Conservation (phyloP, 53 echinoderm and acorn worm species). For the Temnopleurus reevesii region DNA sequence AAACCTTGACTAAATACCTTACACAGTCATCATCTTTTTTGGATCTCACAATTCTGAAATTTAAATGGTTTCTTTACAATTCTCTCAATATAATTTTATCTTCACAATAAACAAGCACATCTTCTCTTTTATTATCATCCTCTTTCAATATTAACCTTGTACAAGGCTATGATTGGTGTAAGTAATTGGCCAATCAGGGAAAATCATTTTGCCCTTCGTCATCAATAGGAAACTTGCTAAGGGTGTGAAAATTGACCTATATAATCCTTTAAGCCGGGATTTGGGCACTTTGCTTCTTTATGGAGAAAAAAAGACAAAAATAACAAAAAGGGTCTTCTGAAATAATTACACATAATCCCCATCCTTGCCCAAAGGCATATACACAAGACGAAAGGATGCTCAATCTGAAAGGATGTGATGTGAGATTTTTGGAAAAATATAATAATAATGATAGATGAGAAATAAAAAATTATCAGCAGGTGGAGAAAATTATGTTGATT, state of each 20-base stretch:
- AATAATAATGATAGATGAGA: no score
- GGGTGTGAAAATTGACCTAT: neutral
- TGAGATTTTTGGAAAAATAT: no score
- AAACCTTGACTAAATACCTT: neutral
- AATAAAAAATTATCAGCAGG: neutral
- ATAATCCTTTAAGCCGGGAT: neutral
- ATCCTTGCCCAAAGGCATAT: neutral
- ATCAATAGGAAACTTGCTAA: neutral
- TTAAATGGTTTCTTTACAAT: neutral
- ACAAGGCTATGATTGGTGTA: neutral
- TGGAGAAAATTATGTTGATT: neutral
- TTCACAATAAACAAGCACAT: neutral
- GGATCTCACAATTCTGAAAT: neutral
- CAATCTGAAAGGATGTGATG: no score
- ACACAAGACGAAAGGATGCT: neutral
- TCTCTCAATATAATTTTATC: neutral
- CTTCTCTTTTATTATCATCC: neutral
- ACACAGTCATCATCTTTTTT: neutral
- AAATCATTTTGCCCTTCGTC: neutral
- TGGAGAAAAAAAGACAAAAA: neutral
- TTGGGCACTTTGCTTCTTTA: neutral
- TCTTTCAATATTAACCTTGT: neutral
- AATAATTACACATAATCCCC: no score
- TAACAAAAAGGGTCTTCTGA: neutral
- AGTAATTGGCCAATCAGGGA: constrained; percentile 10